Conservation (phyloP, 2,888 invertebrate species). For the Dasysyrphus tricinctus region DNA sequence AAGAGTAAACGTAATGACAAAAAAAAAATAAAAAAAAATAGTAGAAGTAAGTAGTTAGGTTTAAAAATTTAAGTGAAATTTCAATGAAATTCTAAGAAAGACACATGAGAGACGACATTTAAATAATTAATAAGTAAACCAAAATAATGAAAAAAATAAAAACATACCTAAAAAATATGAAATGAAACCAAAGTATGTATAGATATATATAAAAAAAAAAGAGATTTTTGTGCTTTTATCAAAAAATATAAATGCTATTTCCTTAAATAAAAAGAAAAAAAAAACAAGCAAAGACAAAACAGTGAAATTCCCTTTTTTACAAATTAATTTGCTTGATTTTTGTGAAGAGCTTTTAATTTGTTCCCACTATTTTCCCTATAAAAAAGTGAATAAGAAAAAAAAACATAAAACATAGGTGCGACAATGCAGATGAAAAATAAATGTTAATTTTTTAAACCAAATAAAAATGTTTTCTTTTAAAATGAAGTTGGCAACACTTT, state of each 20-base stretch:
- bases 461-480: slow-evolving; percentile 10
- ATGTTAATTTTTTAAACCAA: slow-evolving; percentile 75
- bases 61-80: slow-evolving; percentile 77
- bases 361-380: slow-evolving; percentile 70
- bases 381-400: slow-evolving; percentile 63
- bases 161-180: slow-evolving; percentile 64
- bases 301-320: slow-evolving; percentile 64
- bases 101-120: slow-evolving; percentile 64
- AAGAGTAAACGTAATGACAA: slow-evolving; percentile 58
- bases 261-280: slow-evolving; percentile 76
- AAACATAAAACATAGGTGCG: slow-evolving; percentile 63
- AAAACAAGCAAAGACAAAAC: slow-evolving; percentile 68
- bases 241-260: slow-evolving; percentile 77
- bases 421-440: slow-evolving; percentile 73
- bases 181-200: slow-evolving; percentile 69
- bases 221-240: slow-evolving; percentile 74
- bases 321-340: slow-evolving; percentile 75
- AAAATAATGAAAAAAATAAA: slow-evolving; percentile 17
- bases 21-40: slow-evolving; percentile 20
- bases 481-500: neutral
- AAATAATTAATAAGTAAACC: slow-evolving; percentile 60
- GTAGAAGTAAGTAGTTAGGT: slow-evolving; percentile 76
- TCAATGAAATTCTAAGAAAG: slow-evolving; percentile 73
- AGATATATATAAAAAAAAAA: slow-evolving; percentile 64
- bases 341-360: slow-evolving; percentile 73